Evolutionary conservation across 2,888 invertebrate species (phyloP).

Genomic region (Allophyes oxyacanthae): DNA sequence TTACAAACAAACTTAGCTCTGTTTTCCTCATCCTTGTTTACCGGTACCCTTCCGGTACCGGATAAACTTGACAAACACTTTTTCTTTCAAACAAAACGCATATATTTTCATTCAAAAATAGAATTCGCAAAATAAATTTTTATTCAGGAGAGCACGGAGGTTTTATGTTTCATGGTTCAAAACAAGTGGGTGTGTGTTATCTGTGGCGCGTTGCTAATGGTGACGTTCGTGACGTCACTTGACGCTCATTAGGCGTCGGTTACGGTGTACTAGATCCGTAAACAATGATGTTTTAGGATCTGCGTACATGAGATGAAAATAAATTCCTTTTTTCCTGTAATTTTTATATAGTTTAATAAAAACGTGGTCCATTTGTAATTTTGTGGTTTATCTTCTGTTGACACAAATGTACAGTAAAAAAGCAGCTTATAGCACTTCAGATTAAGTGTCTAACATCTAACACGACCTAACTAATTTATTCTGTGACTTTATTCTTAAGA

Average conservation of each 20-base stretch:
- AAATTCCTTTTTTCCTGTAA: conserved; percentile 14
- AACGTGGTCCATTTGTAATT: no score
- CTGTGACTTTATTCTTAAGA: no score
- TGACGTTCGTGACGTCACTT: conserved; percentile 57
- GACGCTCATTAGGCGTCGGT: conserved; percentile 64
- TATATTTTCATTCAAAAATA: conserved; percentile 35
- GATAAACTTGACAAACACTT: conserved; percentile 23
- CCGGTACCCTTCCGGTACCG: no score
- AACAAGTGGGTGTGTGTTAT: conserved; percentile 48
- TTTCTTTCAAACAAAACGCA: conserved; percentile 14
- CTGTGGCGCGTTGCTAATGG: conserved; percentile 60
- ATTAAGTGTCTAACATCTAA: no score
- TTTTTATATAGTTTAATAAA: no score
- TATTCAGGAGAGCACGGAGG: conserved; percentile 36
- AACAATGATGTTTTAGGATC: conserved; percentile 59
- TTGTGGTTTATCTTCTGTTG: no score
- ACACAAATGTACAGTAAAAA: no score
- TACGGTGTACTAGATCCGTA: conserved; percentile 50
- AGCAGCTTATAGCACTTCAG: no score
- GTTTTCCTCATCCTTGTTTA: conserved; percentile 26
- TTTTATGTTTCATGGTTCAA: conserved; percentile 50
- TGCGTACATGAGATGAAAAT: conserved; percentile 38
- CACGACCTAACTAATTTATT: no score
- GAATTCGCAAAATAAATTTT: conserved; percentile 34
- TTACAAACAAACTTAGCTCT: conserved; percentile 7